These are phyloP conservation scores for Morpho helenor DNA, from an alignment of 2,888 invertebrate species.

Conservation along the genomic window DNA sequence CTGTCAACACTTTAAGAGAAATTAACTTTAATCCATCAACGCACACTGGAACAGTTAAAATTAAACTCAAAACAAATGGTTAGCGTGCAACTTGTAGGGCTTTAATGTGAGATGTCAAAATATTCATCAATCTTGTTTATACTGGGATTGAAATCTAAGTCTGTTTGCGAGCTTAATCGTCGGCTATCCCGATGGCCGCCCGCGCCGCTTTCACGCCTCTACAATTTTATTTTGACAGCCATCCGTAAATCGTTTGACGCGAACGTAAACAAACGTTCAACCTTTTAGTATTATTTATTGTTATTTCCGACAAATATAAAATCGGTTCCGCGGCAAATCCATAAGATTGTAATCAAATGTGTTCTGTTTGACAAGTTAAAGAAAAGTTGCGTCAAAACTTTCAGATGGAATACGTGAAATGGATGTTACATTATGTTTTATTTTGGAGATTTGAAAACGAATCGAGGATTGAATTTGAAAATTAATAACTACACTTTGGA, in stretches of 20 bases:
- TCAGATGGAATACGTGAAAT: background rate
- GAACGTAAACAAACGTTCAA: constrained; percentile 8
- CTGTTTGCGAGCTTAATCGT: background rate
- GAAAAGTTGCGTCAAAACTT: constrained; percentile 5
- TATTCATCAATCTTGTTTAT: background rate
- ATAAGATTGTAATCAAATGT: constrained; percentile 10
- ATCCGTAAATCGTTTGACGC: constrained; percentile 4
- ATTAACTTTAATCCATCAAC: no score
- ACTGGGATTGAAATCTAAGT: background rate
- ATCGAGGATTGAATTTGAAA: no score
- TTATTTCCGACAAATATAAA: constrained; percentile 9
- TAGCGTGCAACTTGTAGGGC: no score
- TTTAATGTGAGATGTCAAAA: no score
- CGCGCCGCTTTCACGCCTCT: constrained; percentile 1
- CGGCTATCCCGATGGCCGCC: background rate
- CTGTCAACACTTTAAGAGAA: no score
- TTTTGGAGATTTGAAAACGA: background rate
- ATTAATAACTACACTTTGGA: no score
- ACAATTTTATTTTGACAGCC: constrained; percentile 12
- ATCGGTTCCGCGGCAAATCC: background rate
- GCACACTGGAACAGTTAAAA: no score
- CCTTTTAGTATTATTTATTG: constrained; percentile 12
- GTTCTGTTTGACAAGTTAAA: constrained; percentile 4
- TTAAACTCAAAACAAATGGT: no score
- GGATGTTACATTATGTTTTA: background rate